Conservation (phyloP, 2,113 vertebrate genomes). For the Triplophysa dalaica region DNA sequence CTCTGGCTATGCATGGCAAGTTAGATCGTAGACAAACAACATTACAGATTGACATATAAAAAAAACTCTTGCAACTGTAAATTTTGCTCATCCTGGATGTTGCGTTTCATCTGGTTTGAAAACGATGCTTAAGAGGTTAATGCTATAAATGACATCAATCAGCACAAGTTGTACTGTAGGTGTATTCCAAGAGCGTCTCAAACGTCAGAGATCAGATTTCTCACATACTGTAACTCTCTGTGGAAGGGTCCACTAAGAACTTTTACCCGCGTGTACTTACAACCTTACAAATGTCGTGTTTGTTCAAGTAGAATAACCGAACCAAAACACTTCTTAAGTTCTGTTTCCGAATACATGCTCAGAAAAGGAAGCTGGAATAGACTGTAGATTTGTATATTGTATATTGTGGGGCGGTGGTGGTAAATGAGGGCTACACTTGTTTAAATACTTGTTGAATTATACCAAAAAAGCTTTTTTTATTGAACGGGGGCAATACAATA, state of each 20-base stretch:
- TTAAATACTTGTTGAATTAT: too few species aligned
- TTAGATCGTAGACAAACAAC: neutral
- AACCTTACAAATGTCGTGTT: slow-evolving; percentile 4
- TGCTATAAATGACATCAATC: neutral
- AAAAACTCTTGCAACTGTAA: neutral
- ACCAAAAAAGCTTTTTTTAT: too few species aligned
- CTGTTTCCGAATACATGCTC: too few species aligned
- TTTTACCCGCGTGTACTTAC: neutral
- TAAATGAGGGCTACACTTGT: too few species aligned
- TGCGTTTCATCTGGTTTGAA: neutral
- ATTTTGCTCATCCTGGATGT: neutral
- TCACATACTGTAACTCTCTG: neutral
- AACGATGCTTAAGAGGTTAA: neutral
- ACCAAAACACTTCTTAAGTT: neutral
- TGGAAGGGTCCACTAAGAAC: slow-evolving; percentile 4
- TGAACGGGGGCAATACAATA: neutral
- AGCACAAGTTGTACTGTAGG: neutral
- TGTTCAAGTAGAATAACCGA: slow-evolving; percentile 15
- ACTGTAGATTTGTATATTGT: too few species aligned
- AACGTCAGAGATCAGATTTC: neutral
- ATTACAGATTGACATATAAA: neutral
- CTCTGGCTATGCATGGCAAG: neutral
- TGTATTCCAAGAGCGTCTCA: neutral
- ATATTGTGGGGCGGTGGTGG: too few species aligned
- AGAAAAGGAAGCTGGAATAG: too few species aligned